A percentile compares a stretch with the other conserved stretches of the same genome.
Conservation (phyloP, 2,888 invertebrate species). For the Diaphora mendica region DNA sequence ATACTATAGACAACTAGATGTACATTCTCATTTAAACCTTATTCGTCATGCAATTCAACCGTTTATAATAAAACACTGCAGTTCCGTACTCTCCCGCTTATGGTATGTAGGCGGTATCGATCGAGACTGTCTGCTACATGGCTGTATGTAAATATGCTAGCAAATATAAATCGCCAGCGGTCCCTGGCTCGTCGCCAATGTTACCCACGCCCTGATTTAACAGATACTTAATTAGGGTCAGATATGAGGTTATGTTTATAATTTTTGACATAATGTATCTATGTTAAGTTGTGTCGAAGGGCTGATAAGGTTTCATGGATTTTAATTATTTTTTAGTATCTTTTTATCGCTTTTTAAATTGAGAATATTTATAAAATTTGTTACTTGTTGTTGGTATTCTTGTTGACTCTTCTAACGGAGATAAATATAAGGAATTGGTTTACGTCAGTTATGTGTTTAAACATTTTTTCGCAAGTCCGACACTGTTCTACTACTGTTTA, state of each 20-base stretch:
- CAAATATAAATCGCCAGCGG: slow-evolving; percentile 72
- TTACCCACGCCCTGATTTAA: slow-evolving; percentile 58
- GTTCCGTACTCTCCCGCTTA: slow-evolving; percentile 20
- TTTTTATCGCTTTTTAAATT: background rate
- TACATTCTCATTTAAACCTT: background rate
- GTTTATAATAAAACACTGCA: background rate
- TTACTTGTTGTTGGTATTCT: too few relatives aligned
- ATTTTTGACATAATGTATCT: slow-evolving; percentile 36
- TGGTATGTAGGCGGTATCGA: slow-evolving; percentile 48
- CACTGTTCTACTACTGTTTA: too few relatives aligned
- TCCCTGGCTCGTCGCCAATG: slow-evolving; percentile 70
- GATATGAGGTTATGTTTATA: slow-evolving; percentile 31
- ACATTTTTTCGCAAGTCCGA: too few relatives aligned
- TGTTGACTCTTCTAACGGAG: too few relatives aligned
- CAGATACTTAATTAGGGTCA: slow-evolving; percentile 60
- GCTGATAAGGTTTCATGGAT: background rate
- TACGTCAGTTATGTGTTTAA: too few relatives aligned
- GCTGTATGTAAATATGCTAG: slow-evolving; percentile 60
- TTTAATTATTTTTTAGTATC: background rate
- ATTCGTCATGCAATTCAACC: background rate
- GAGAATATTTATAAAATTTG: too few relatives aligned
- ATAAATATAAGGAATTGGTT: too few relatives aligned
- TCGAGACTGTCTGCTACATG: slow-evolving; percentile 49
- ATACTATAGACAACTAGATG: too few relatives aligned
- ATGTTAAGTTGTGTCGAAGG: slow-evolving; percentile 12